A percentile compares a stretch with the other conserved stretches of the same genome.
Conservation (phyloP, 2,888 invertebrate species). For the Drosophila formosana region DNA sequence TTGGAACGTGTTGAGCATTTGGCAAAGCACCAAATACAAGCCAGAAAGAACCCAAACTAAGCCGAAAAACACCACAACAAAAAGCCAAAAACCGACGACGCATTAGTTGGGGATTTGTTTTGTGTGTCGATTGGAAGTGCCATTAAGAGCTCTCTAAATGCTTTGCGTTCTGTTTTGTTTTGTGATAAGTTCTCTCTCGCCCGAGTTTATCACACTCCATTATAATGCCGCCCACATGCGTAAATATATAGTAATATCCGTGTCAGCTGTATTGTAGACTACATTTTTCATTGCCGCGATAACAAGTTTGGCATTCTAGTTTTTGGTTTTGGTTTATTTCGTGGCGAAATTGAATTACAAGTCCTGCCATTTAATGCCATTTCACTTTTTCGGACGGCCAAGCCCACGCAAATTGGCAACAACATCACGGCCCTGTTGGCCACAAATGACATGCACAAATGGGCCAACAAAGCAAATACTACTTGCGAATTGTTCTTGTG, state of each 20-base stretch:
- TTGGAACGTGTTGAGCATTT: slow-evolving; percentile 73
- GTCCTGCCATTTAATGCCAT: slow-evolving; percentile 54
- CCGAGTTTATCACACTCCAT: slow-evolving; percentile 13
- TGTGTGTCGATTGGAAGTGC: slow-evolving; percentile 20
- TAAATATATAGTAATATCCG: slow-evolving; percentile 3
- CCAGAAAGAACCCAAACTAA: slow-evolving; percentile 10
- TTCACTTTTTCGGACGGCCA: slow-evolving; percentile 27
- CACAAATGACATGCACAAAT: slow-evolving; percentile 49
- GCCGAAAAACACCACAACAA: slow-evolving; percentile 2
- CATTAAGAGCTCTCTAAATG: slow-evolving; percentile 38
- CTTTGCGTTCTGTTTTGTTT: slow-evolving; percentile 19
- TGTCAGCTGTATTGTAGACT: slow-evolving; percentile 35
- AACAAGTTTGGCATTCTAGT: slow-evolving; percentile 46
- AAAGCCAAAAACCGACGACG: slow-evolving; percentile 15
- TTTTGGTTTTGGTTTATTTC: slow-evolving; percentile 18
- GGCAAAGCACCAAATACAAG: slow-evolving; percentile 56
- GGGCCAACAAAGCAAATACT: slow-evolving; percentile 31
- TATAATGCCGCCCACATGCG: slow-evolving; percentile 5
- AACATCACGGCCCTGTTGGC: slow-evolving; percentile 2
- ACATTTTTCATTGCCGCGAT: slow-evolving; percentile 34
- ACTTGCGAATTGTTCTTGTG: slow-evolving; percentile 14
- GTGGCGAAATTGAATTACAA: slow-evolving; percentile 66
- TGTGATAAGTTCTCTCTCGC: slow-evolving; percentile 27
- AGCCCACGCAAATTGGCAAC: slow-evolving; percentile 44
- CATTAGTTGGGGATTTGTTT: slow-evolving; percentile 45